phyloP scores from a whole-genome alignment of 2,113 vertebrate species.

The Thunnus maccoyii region DNA sequence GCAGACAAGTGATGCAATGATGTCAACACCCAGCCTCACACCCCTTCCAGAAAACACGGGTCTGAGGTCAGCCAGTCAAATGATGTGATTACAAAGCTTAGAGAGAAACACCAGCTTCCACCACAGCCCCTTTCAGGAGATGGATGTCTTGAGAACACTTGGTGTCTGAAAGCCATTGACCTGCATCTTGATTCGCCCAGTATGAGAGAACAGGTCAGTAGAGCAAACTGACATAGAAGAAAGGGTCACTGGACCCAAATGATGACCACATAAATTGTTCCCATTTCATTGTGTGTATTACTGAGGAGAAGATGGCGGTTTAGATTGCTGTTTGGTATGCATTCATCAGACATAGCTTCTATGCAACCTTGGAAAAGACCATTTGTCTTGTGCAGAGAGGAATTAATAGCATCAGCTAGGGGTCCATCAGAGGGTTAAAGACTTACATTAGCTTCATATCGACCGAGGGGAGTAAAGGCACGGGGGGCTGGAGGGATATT shows the following conservation, averaged over 20 bases:
- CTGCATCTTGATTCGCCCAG: conserved; percentile 27
- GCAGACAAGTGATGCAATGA: conserved; percentile 50
- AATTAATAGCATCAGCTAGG: conserved; percentile 68
- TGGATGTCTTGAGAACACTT: conserved; percentile 21
- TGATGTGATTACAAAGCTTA: conserved; percentile 53
- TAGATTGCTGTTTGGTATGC: conserved; percentile 41
- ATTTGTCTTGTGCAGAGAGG: conserved; percentile 58
- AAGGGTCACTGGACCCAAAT: conserved; percentile 59
- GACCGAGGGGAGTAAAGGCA: conserved; percentile 40
- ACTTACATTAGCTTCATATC: conserved; percentile 72
- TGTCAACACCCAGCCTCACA: conserved; percentile 52
- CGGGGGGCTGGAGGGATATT: neutral
- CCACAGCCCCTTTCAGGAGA: conserved; percentile 41
- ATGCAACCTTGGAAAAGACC: conserved; percentile 45
- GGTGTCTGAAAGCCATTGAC: conserved; percentile 10
- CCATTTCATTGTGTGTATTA: conserved; percentile 42
- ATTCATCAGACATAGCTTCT: conserved; percentile 45
- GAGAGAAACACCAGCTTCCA: conserved; percentile 21
- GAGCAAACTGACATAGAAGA: conserved; percentile 34
- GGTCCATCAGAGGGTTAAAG: conserved; percentile 76
- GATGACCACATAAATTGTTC: conserved; percentile 66
- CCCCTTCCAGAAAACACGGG: conserved; percentile 47
- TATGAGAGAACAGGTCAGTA: conserved; percentile 8
- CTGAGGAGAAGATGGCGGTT: conserved; percentile 31
- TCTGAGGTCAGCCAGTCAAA: conserved; percentile 50